Evolutionary conservation across 2,113 vertebrate species (phyloP), one percentile per base, ranked within the genome.

Genomic region (Hydrochoerus hydrochaeris): DNA sequence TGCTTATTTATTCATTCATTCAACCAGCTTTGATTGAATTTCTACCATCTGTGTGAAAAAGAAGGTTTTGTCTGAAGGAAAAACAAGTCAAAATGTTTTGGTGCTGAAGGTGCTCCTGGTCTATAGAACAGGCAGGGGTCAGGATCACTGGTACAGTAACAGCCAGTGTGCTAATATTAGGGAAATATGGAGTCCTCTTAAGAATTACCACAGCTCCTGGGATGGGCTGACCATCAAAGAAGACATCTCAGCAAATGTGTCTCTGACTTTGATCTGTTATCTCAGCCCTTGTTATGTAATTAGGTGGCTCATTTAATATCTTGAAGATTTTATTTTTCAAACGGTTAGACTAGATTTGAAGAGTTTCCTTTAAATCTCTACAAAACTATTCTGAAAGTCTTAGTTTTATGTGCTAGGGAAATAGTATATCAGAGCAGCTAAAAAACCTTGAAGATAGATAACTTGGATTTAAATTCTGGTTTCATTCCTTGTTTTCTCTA

Each of bases 121-220:
- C 11, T 46, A 19, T 12, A 88, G 28, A 63, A 30, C 12, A n/a
- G 62, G 0, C 5, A 28, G 5, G 2, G 41, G 12, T 58, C 38
- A 71, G 65, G 52, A 52, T 16, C 2, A 49, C 0, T 54, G 80
- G 14, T 2, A 1, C 89, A 28, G 2, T 3, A 28, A 41, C 20
- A 0, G 38, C 4, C 12, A 22, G 17, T 49, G 49, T 67, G 1
- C 32, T 85, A 5, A 8, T 7, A 57, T 24, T 14, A 82, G 6
- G 20, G 24, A 52, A 24, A 6, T 28, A 0, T 14, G 11, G 12
- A 24, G 0, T 4, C 12, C 8, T 28, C 38, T 62, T 5, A 44
- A 86, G 4, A 1, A 62, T 60, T 9, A 62, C 19, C 46, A 58
- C 2, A 38, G 20, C 16, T 17, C 41, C 30, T 38, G 12, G 17